A percentile compares a stretch with the other conserved stretches of the same genome.
Conservation (phyloP, 2,888 invertebrate genomes). For the Nebria salina region DNA sequence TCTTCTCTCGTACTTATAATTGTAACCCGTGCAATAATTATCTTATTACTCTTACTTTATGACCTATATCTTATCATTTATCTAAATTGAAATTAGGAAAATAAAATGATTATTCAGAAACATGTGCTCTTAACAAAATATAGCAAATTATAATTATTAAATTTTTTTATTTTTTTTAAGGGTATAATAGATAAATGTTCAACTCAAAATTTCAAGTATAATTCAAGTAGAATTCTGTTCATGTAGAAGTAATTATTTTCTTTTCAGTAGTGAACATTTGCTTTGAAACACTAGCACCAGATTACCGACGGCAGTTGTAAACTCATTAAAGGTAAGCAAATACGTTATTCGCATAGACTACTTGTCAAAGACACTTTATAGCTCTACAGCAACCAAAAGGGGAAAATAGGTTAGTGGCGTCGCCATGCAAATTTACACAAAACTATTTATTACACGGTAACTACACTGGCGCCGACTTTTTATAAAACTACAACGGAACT, state of each 20-base stretch:
- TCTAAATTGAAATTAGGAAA: too few relatives aligned
- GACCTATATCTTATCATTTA: too few relatives aligned
- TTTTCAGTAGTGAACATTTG: background rate
- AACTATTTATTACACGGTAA: constrained; percentile 43
- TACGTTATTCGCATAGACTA: constrained; percentile 6
- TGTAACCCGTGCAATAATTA: background rate
- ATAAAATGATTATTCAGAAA: too few relatives aligned
- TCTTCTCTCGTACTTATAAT: background rate
- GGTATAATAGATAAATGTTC: background rate
- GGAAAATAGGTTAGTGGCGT: constrained; percentile 31
- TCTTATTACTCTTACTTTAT: background rate
- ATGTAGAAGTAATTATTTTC: background rate
- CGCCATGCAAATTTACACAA: constrained; percentile 38
- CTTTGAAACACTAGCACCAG: background rate
- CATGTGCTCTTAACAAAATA: too few relatives aligned
- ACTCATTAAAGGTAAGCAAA: constrained; percentile 17
- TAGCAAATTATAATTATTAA: too few relatives aligned
- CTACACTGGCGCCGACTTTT: constrained; percentile 42
- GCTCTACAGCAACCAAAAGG: background rate
- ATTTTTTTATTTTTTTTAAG: too few relatives aligned
- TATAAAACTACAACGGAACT: constrained; percentile 4
- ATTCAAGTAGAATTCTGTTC: background rate
- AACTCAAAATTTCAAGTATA: background rate
- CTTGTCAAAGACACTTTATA: constrained; percentile 11
- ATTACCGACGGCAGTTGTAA: background rate